phyloP scores from a whole-genome alignment of 2,113 vertebrate genomes.

The Vidua chalybeata region DNA sequence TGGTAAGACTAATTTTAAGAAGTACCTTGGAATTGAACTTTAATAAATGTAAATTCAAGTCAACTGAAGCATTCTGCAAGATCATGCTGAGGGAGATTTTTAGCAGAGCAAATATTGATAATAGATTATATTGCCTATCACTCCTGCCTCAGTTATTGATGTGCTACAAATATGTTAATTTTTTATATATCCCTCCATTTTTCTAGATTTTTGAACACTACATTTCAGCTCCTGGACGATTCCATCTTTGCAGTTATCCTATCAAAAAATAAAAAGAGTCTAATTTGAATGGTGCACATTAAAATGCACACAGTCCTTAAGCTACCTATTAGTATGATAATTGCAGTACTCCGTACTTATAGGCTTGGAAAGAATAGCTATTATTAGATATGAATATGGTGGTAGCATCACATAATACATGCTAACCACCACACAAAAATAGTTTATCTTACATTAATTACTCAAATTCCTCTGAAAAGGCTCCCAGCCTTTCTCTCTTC shows the following conservation, averaged over 20 bases:
- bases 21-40: not conserved
- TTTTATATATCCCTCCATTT: not conserved
- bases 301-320: conserved; percentile 13
- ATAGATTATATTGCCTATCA: not conserved
- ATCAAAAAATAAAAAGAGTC: not conserved
- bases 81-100: not conserved
- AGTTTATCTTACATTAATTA: not conserved
- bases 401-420: not conserved
- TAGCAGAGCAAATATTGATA: not conserved
- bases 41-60: not conserved
- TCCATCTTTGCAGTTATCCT: not conserved
- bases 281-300: not conserved
- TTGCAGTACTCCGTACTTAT: not conserved
- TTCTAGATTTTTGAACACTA: not conserved
- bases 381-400: conserved; percentile 32
- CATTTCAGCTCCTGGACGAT: not conserved
- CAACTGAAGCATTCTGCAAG: not conserved
- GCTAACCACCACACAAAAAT: not conserved
- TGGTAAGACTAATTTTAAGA: not conserved
- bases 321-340: conserved; percentile 30
- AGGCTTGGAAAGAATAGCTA: not conserved
- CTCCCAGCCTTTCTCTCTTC: not conserved
- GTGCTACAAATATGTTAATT: not conserved
- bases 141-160: not conserved
- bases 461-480: not conserved